Evolutionary conservation across 2,888 invertebrate genomes (phyloP).

Genomic region (Biston stratarius): DNA sequence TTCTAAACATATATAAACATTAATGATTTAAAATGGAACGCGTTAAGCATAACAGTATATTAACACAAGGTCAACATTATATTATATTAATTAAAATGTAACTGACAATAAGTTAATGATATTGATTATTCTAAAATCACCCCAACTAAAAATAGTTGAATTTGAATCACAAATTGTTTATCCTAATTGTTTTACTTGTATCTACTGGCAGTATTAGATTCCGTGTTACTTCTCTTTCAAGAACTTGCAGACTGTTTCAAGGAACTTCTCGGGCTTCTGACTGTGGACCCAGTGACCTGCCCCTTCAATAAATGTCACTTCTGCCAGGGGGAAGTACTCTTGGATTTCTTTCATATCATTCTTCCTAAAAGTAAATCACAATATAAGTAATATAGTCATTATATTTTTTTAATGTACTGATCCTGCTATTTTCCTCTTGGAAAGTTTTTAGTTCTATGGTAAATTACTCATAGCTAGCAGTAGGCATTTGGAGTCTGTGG

Average conservation of each 20-base stretch:
- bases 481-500: too few species aligned
- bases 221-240: slow-evolving; percentile 77
- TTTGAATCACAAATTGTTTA: slow-evolving; percentile 49
- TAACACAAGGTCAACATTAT: slow-evolving; percentile 27
- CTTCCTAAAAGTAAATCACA: slow-evolving; percentile 62
- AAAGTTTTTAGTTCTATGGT: too few species aligned
- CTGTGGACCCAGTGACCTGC: slow-evolving; percentile 98
- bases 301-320: slow-evolving; percentile 90
- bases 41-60: not conserved
- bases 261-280: slow-evolving; percentile 94
- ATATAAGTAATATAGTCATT: too few species aligned
- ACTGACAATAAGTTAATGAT: slow-evolving; percentile 36
- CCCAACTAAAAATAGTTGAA: slow-evolving; percentile 41
- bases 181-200: slow-evolving; percentile 26
- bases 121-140: slow-evolving; percentile 47
- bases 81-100: slow-evolving; percentile 32
- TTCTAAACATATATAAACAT: not conserved
- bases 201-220: not conserved
- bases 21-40: not conserved
- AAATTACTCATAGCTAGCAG: too few species aligned
- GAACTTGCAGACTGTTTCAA: slow-evolving; percentile 88
- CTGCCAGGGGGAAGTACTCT: slow-evolving; percentile 90
- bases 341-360: slow-evolving; percentile 88
- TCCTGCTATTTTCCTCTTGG: too few species aligned
- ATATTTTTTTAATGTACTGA: too few species aligned